phyloP scores from a whole-genome alignment of 2,113 vertebrate genomes.

The Corythoichthys intestinalis region DNA sequence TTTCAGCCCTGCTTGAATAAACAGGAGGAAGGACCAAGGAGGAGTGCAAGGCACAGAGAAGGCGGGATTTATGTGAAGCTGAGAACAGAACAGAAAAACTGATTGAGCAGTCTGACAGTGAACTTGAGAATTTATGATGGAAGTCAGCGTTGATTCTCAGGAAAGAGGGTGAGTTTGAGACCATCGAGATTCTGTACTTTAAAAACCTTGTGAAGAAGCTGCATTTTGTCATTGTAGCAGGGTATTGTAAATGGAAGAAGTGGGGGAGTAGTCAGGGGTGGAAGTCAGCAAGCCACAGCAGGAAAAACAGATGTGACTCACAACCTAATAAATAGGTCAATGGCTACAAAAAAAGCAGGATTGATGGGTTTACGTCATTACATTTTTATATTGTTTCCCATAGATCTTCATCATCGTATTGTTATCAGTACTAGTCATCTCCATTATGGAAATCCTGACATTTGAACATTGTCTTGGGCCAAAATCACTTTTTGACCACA shows the following conservation, averaged over 20 bases:
- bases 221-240: background rate
- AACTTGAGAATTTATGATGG: conserved; percentile 45
- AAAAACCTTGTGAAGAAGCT: background rate
- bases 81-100: conserved; percentile 16
- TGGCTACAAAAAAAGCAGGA: background rate
- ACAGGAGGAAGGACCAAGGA: conserved; percentile 48
- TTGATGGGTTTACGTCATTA: background rate
- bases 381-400: background rate
- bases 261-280: conserved; percentile 12
- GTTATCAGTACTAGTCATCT: background rate
- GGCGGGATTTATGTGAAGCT: conserved; percentile 48
- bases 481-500: background rate
- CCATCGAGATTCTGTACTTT: background rate
- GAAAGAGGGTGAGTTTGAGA: conserved; percentile 43
- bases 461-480: background rate
- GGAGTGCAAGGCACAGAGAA: conserved; percentile 15
- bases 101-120: conserved; percentile 20
- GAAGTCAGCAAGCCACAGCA: conserved; percentile 36
- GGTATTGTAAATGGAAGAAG: background rate
- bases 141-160: conserved; percentile 39
- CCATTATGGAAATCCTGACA: background rate
- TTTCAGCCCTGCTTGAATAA: conserved; percentile 39
- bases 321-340: conserved; percentile 49
- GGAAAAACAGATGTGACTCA: conserved; percentile 69
- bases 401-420: background rate